Percentiles rank a stretch among this genome's conserved stretches.
phyloP scores from a whole-genome alignment of 2,797 vertebrate species.

The Xiphorhynchus erythropygius region DNA sequence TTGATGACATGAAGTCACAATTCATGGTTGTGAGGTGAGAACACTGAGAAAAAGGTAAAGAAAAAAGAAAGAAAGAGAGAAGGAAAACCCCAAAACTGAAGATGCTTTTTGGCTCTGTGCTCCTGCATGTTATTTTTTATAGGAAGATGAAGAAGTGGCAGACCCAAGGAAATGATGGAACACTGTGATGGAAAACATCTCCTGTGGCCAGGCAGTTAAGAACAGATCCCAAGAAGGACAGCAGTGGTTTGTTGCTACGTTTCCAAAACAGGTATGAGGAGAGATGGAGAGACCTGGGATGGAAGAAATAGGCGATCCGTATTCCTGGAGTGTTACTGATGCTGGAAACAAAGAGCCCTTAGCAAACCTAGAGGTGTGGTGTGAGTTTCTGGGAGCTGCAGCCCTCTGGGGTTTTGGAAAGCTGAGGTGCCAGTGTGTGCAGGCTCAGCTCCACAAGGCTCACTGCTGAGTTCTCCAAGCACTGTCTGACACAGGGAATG shows the following conservation, averaged over 20 bases:
- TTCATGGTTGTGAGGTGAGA: background rate
- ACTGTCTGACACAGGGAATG: background rate
- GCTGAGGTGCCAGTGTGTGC: background rate
- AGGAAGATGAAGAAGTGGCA: background rate
- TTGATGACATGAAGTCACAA: background rate
- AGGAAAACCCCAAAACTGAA: background rate
- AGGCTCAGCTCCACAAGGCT: background rate
- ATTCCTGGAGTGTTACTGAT: background rate
- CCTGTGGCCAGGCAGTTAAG: background rate
- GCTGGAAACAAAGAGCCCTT: background rate
- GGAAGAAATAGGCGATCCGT: background rate
- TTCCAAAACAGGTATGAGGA: background rate
- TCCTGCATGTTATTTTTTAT: background rate
- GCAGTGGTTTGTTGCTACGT: background rate
- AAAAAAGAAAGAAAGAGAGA: background rate
- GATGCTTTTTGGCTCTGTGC: background rate
- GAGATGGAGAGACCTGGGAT: background rate
- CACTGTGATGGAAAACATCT: rapidly evolving
- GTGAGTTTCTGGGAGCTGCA: background rate
- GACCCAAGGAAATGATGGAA: background rate
- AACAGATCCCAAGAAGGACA: background rate
- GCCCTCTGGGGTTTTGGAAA: background rate
- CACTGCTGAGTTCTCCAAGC: background rate
- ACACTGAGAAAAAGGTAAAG: background rate
- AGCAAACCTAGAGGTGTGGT: background rate